phyloP scores from a whole-genome alignment of 2,113 vertebrate species.

The Gasterosteus aculeatus region DNA sequence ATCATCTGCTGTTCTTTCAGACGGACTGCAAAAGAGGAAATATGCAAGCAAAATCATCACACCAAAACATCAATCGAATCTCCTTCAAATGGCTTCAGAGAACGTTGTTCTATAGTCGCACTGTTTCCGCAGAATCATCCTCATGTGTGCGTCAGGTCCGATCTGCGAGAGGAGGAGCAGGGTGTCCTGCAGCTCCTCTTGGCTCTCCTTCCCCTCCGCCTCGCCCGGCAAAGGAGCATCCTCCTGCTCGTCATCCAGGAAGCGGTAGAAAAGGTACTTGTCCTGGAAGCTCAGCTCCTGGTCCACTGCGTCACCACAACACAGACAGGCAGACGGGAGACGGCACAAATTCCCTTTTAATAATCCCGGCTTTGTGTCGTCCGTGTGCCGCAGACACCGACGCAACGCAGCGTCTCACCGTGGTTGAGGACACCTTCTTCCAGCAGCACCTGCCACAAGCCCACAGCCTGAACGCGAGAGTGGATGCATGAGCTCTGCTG shows the following conservation, averaged over 20 bases:
- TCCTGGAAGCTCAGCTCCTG: constrained; percentile 96
- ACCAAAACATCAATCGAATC: constrained; percentile 1
- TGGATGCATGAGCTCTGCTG: constrained; percentile 93
- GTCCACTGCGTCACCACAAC: constrained; percentile 84
- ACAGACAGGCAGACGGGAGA: neutral
- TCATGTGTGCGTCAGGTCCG: constrained; percentile 96
- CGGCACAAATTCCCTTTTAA: neutral
- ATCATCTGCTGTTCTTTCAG: constrained; percentile 92
- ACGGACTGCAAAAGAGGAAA: constrained; percentile 83
- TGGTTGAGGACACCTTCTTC: constrained; percentile 97
- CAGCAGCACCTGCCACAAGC: constrained; percentile 98
- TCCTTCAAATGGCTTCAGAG: neutral
- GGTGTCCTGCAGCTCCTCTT: constrained; percentile 95
- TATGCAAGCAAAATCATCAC: neutral
- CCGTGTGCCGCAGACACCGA: constrained; percentile 1
- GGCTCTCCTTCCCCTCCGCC: constrained; percentile 90
- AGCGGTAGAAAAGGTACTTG: constrained; percentile 98
- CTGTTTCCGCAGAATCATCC: constrained; percentile 97
- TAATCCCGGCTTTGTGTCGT: neutral
- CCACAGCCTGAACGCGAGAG: constrained; percentile 92
- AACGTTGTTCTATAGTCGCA: constrained; percentile 71
- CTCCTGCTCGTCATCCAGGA: constrained; percentile 93
- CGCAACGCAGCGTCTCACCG: constrained; percentile 79
- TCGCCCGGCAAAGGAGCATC: constrained; percentile 87
- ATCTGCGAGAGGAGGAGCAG: constrained; percentile 93